phyloP scores from a whole-genome alignment of 2,797 vertebrate genomes.

The Danio aesculapii region DNA sequence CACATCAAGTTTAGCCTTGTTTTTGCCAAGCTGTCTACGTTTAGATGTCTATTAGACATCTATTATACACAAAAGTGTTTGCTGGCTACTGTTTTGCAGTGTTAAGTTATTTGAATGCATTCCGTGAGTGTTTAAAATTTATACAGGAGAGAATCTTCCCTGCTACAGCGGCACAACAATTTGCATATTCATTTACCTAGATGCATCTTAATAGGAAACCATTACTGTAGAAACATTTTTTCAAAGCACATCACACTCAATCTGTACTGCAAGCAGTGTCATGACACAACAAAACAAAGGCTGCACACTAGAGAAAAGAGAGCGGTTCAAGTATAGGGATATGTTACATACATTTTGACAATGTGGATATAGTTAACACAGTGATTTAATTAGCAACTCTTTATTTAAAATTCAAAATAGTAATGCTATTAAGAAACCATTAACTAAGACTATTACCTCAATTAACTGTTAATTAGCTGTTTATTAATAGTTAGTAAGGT shows the following conservation, averaged over 20 bases:
- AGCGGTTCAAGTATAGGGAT: background rate
- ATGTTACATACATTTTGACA: background rate
- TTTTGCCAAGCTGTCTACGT: too few relatives aligned
- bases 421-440: too few relatives aligned
- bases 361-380: constrained; percentile 1
- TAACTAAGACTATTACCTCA: too few relatives aligned
- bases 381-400: background rate
- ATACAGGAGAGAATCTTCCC: background rate
- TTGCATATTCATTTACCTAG: background rate
- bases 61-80: too few relatives aligned
- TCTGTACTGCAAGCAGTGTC: constrained; percentile 1
- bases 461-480: too few relatives aligned
- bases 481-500: too few relatives aligned
- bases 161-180: background rate
- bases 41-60: too few relatives aligned
- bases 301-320: background rate
- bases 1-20: too few relatives aligned
- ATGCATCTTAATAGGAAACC: background rate
- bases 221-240: background rate
- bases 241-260: background rate
- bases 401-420: too few relatives aligned
- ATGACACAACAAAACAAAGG: constrained; percentile 13
- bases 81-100: too few relatives aligned
- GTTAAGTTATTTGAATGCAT: background rate
- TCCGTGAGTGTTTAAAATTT: background rate